Percentiles rank a stretch among this genome's conserved stretches.
These are phyloP conservation scores for Gymnocypris eckloni DNA, from an alignment of 2,797 vertebrate species.

Conservation along the genomic window DNA sequence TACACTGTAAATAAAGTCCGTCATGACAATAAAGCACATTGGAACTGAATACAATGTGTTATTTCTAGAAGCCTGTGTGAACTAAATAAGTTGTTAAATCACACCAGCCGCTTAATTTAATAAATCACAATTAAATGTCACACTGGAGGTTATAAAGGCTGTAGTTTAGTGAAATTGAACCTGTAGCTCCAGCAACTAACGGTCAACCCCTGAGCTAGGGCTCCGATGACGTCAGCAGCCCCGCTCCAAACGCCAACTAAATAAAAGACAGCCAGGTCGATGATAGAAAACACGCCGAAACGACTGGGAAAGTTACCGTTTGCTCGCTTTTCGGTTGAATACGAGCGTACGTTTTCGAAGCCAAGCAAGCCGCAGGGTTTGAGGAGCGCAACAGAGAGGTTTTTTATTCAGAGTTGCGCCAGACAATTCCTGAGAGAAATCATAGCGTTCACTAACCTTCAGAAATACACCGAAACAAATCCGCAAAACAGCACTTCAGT, in stretches of 20 bases:
- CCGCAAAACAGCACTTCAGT: conserved; percentile 62
- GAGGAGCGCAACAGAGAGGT: conserved; percentile 29
- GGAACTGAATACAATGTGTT: neutral
- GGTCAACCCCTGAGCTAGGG: conserved; percentile 68
- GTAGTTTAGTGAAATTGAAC: conserved; percentile 60
- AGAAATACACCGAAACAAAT: conserved; percentile 66
- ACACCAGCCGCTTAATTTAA: neutral
- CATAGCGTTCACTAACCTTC: conserved; percentile 78
- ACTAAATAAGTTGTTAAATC: too few species aligned
- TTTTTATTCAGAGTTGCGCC: conserved; percentile 17
- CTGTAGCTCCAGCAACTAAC: conserved; percentile 75
- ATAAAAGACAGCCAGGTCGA: conserved; percentile 30
- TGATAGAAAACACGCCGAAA: neutral
- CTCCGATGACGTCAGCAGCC: conserved; percentile 72
- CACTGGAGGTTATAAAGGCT: neutral
- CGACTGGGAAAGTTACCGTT: conserved; percentile 19
- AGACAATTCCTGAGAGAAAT: conserved; percentile 56
- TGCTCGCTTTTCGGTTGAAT: neutral
- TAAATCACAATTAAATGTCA: neutral
- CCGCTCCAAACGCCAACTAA: conserved; percentile 26
- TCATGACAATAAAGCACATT: neutral
- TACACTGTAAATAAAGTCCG: neutral
- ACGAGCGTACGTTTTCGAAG: neutral
- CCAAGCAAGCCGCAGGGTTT: too few species aligned
- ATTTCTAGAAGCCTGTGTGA: neutral